Conservation (phyloP, 2,797 vertebrate genomes). For the Rhyacichthys aspro region DNA sequence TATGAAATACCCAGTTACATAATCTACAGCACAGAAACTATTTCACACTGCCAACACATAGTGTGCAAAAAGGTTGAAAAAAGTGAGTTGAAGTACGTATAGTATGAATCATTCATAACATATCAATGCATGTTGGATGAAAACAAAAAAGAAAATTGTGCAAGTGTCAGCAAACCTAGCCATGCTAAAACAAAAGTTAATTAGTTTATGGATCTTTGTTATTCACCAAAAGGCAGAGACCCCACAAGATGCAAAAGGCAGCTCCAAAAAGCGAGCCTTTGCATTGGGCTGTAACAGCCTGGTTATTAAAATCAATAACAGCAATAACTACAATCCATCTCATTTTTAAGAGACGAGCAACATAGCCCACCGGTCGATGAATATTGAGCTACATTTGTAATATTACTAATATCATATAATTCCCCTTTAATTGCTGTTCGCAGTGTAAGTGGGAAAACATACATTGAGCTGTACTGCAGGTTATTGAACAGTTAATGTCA, state of each 20-base stretch:
- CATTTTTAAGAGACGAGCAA: constrained; percentile 62
- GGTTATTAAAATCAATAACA: constrained; percentile 83
- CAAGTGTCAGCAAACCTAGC: constrained; percentile 46
- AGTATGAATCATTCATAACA: no score
- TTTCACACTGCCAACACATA: background rate
- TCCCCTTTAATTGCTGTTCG: constrained; percentile 53
- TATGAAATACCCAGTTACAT: background rate
- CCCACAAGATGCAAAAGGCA: constrained; percentile 10
- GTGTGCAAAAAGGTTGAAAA: no score
- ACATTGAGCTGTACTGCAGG: constrained; percentile 43
- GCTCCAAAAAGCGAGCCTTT: constrained; percentile 36
- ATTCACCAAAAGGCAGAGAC: constrained; percentile 30
- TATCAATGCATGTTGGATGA: background rate
- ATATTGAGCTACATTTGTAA: constrained; percentile 80
- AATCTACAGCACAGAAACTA: constrained; percentile 19
- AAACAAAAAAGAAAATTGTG: constrained; percentile 14
- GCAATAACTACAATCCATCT: constrained; percentile 81
- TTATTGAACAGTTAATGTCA: constrained; percentile 43
- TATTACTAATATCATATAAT: constrained; percentile 77
- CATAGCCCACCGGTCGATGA: constrained; percentile 66
- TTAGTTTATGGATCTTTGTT: constrained; percentile 64
- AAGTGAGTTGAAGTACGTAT: no score
- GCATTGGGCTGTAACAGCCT: constrained; percentile 57
- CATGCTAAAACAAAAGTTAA: constrained; percentile 55
- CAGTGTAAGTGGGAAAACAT: constrained; percentile 45